Evolutionary conservation across 92 coral and sea anemone genomes (phyloP).

Genomic region (Umimayanthus kanabou): DNA sequence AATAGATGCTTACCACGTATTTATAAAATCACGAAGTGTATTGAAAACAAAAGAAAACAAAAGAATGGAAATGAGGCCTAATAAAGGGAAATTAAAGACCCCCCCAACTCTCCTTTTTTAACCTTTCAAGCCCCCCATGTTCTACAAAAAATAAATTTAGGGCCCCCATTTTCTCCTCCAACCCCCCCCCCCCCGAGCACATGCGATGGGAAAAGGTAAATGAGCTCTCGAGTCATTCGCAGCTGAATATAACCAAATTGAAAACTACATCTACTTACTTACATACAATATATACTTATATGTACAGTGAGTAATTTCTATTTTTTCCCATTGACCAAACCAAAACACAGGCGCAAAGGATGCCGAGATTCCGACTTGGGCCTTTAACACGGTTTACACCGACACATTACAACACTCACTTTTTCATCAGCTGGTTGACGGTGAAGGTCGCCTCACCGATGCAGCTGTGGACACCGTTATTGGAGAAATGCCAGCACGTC

Average conservation of each 20-base stretch:
- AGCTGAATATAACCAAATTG: too few species aligned
- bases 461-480: conserved; percentile 72
- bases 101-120: conserved; percentile 23
- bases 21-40: too few species aligned
- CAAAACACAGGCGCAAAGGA: too few species aligned
- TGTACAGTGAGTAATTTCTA: background rate
- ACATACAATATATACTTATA: too few species aligned
- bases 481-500: conserved; percentile 91
- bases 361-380: too few species aligned
- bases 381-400: background rate
- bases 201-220: background rate
- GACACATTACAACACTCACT: conserved; percentile 49
- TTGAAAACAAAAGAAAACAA: conserved; percentile 34
- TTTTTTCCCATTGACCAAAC: background rate
- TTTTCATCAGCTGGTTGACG: conserved; percentile 60
- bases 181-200: too few species aligned
- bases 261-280: too few species aligned
- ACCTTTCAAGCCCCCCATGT: conserved; percentile 36
- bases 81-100: conserved; percentile 30
- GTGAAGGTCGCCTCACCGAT: conserved; percentile 79
- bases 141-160: conserved; percentile 2
- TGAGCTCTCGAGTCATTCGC: too few species aligned
- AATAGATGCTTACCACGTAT: too few species aligned
- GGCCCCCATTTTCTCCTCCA: background rate
- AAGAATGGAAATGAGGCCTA: conserved; percentile 18